Conservation (phyloP, 2,797 vertebrate genomes). For the Tinamus major region DNA sequence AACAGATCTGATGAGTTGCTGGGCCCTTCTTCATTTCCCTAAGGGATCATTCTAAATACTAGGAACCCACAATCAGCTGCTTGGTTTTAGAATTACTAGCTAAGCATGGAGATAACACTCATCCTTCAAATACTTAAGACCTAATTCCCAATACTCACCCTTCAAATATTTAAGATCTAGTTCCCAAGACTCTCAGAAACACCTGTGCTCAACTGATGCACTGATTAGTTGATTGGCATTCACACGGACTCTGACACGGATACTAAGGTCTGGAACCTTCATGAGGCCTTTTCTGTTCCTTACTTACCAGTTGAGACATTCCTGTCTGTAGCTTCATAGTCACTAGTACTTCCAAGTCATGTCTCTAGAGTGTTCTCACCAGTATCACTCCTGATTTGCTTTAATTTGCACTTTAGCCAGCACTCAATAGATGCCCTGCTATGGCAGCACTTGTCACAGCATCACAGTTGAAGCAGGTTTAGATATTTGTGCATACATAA, state of each 20-base stretch:
- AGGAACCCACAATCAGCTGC: not conserved
- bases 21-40: not conserved
- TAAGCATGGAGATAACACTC: not conserved
- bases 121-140: not conserved
- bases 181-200: not conserved
- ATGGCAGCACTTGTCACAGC: not conserved
- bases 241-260: not conserved
- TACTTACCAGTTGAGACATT: not conserved
- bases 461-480: not conserved
- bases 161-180: not conserved
- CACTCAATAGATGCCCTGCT: not conserved
- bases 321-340: not conserved
- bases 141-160: not conserved
- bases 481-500: accelerated
- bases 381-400: not conserved
- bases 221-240: not conserved
- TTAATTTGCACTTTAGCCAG: not conserved
- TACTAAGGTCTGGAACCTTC: not conserved
- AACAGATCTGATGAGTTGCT: not conserved
- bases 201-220: not conserved
- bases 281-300: not conserved
- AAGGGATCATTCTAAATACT: not conserved
- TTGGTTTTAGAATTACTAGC: not conserved
- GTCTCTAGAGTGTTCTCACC: not conserved
- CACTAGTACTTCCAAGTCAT: not conserved